Evolutionary conservation across 2,113 vertebrate genomes (phyloP), one percentile per base, ranked within the genome.

Genomic region (Amazona guildingii): DNA sequence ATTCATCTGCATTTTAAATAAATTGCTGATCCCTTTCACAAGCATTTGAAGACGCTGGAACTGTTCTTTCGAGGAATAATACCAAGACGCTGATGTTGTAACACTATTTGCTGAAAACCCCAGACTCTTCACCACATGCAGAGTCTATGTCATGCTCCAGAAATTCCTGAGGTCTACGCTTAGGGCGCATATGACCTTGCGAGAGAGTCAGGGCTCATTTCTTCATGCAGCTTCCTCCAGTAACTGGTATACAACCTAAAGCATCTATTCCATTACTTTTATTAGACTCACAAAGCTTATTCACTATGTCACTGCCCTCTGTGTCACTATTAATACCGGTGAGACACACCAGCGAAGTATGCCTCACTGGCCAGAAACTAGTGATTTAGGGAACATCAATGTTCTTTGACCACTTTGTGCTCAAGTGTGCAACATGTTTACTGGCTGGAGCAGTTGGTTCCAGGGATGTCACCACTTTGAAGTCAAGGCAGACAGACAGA

Each of bases 141-240:
- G 35, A 51, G 52, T 10, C 41, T 31, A 67, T 76, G 62, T 49
- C 55, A 73, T 0, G 9, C 48, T 92, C 31, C 41, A 87, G 81
- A 79, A 91, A 78, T 85, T 84, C 70, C 35, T 33, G 28, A 74
- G 61, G 37, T 87, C 57, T 91, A 74, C 4, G 5, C 35, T 46
- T 2, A 0, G 20, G 23, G 11, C n/a, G 4, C 7, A 0, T 27
- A 63, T 1, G 43, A 92, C 76, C 86, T 78, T 88, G 83, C 61
- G 61, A 88, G 75, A 85, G 18, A 74, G 70, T 91, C 88, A 86
- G 51, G 43, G 51, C 51, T 95, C 72, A 66, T 31, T 72, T 81
- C 57, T 79, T 44, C 41, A 75, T 62, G 74, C 62, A 69, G 67
- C 24, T 68, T 85, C 54, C 52, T 76, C 25, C 33, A 76, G 35